Conservation (phyloP, 1,140 invertebrate genomes). For the Zophobas morio region DNA sequence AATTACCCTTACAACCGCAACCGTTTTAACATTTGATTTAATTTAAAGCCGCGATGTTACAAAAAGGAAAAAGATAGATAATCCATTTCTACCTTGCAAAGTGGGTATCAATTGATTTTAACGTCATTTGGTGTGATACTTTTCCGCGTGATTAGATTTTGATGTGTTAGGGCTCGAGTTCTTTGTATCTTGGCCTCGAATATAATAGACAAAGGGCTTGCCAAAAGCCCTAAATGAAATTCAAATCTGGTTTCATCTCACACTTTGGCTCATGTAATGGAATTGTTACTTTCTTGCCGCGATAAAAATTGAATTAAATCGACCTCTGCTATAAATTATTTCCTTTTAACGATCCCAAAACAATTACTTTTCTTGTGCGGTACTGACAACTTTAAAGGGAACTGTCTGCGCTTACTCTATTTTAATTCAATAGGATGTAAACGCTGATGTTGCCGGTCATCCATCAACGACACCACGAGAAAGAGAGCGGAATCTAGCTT, state of each 20-base stretch:
- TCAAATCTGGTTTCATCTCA: slow-evolving; percentile 41
- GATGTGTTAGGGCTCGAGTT: slow-evolving; percentile 45
- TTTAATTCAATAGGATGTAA: slow-evolving; percentile 18
- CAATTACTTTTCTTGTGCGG: slow-evolving; percentile 29
- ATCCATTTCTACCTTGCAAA: slow-evolving; percentile 46
- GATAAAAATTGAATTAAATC: slow-evolving; percentile 41
- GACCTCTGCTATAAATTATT: slow-evolving; percentile 38
- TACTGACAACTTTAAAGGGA: slow-evolving; percentile 28
- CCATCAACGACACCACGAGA: neutral
- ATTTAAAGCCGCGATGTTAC: slow-evolving; percentile 14
- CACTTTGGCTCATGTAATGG: slow-evolving; percentile 40
- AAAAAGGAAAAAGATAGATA: slow-evolving; percentile 30
- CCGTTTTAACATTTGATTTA: slow-evolving; percentile 24
- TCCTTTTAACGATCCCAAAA: slow-evolving; percentile 32
- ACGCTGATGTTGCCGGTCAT: neutral
- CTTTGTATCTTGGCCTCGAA: slow-evolving; percentile 43
- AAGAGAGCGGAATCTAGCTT: neutral
- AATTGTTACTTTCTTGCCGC: slow-evolving; percentile 41
- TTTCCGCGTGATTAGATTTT: slow-evolving; percentile 46
- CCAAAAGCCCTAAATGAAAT: slow-evolving; percentile 40
- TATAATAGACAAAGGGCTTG: slow-evolving; percentile 41
- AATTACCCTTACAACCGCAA: neutral
- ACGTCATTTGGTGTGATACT: slow-evolving; percentile 47
- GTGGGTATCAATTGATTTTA: slow-evolving; percentile 47
- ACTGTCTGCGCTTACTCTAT: slow-evolving; percentile 7